These are phyloP conservation scores for Sminthurides aquaticus DNA, from an alignment of 2,888 invertebrate genomes.

Conservation along the genomic window DNA sequence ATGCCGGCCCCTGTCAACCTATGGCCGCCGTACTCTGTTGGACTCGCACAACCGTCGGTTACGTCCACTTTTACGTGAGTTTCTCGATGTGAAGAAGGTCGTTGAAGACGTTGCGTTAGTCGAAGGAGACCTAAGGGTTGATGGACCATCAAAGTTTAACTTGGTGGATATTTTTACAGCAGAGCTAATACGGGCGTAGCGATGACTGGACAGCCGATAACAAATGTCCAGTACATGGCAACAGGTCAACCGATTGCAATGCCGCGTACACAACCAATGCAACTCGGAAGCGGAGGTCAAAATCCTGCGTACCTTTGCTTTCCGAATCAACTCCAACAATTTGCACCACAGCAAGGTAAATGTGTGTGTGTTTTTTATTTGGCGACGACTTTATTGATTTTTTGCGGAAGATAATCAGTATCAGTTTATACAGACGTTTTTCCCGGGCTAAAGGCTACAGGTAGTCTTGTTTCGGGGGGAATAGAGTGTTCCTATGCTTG, in stretches of 20 bases:
- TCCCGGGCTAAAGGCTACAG: too few relatives aligned
- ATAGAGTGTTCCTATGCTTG: too few relatives aligned
- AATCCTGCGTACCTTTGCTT: constrained; percentile 1
- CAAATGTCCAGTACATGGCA: constrained; percentile 4
- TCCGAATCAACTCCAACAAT: constrained; percentile 6
- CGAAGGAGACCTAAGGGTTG: too few relatives aligned
- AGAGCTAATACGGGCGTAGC: too few relatives aligned
- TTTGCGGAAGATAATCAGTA: too few relatives aligned
- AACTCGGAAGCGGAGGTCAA: background rate
- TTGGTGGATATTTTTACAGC: too few relatives aligned
- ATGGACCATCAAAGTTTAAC: too few relatives aligned
- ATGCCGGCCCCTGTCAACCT: constrained; percentile 47
- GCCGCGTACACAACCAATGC: background rate
- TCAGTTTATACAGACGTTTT: too few relatives aligned
- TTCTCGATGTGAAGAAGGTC: background rate
- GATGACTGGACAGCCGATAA: background rate
- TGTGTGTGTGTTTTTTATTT: background rate
- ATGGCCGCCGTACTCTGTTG: constrained; percentile 58
- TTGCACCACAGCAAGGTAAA: background rate
- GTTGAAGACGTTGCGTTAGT: background rate
- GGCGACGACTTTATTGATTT: background rate
- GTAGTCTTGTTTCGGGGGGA: too few relatives aligned
- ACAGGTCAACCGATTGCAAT: background rate
- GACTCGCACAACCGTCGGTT: constrained; percentile 46
- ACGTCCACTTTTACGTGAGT: constrained; percentile 24